Evolutionary conservation across 2,113 vertebrate genomes (phyloP).

Genomic region (Lycaon pictus): DNA sequence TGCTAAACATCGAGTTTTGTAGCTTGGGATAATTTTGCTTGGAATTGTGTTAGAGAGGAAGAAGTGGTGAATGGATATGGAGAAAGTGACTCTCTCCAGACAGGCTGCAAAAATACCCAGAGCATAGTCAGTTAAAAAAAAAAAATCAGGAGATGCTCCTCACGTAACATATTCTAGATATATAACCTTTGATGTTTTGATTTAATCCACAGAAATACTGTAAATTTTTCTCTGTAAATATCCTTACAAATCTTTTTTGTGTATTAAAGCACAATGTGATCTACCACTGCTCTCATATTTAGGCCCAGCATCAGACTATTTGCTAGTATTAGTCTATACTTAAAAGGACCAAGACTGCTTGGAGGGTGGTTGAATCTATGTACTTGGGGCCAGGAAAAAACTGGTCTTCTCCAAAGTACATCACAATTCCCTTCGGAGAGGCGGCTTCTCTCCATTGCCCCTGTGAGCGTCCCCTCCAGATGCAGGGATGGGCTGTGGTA

Average conservation of each 20-base stretch:
- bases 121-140: neutral
- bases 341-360: neutral
- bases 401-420: neutral
- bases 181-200: neutral
- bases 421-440: neutral
- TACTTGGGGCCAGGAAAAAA: neutral
- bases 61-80: too few relatives aligned
- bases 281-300: neutral
- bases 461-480: neutral
- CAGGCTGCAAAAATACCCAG: neutral
- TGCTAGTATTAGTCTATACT: neutral
- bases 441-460: fast-evolving
- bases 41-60: neutral
- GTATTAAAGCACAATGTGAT: neutral
- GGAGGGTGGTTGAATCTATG: neutral
- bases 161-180: neutral
- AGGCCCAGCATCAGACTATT: neutral
- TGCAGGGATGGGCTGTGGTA: neutral
- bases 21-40: neutral
- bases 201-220: neutral
- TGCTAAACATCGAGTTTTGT: neutral
- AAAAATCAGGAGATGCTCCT: neutral
- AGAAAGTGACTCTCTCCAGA: neutral
- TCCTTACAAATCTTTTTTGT: neutral
- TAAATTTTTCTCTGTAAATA: neutral